Evolutionary conservation across 2,797 vertebrate genomes (phyloP).

Genomic region (Pelochelys cantorii): DNA sequence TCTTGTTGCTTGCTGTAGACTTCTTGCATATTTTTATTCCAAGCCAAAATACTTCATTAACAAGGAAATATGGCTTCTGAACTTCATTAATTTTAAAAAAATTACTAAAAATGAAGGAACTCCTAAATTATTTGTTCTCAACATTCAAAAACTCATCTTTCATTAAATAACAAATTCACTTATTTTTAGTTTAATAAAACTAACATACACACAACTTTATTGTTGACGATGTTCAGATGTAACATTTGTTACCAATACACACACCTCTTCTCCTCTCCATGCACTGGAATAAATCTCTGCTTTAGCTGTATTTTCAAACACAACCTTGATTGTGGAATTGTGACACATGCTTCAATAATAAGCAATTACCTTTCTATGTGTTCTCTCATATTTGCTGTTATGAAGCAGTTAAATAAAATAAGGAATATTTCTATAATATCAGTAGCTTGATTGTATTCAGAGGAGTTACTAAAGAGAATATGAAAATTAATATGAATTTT

Average conservation of each 20-base stretch:
- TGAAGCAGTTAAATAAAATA: background rate
- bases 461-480: background rate
- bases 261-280: background rate
- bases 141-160: background rate
- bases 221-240: background rate
- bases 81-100: background rate
- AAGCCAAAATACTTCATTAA: background rate
- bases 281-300: background rate
- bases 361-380: background rate
- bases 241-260: background rate
- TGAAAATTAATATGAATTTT: background rate
- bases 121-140: background rate
- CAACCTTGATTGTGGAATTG: background rate
- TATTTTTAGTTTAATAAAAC: background rate
- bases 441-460: background rate
- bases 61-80: background rate
- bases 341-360: background rate
- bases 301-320: background rate
- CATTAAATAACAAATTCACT: background rate
- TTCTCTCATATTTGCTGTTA: background rate
- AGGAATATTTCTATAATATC: background rate
- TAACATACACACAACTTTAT: background rate
- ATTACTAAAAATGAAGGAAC: background rate
- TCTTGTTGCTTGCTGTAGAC: background rate
- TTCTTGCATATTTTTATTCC: background rate